A percentile compares a stretch with the other conserved stretches of the same genome.
Conservation (phyloP, 1,140 invertebrate species). For the Temnothorax nylanderi region DNA sequence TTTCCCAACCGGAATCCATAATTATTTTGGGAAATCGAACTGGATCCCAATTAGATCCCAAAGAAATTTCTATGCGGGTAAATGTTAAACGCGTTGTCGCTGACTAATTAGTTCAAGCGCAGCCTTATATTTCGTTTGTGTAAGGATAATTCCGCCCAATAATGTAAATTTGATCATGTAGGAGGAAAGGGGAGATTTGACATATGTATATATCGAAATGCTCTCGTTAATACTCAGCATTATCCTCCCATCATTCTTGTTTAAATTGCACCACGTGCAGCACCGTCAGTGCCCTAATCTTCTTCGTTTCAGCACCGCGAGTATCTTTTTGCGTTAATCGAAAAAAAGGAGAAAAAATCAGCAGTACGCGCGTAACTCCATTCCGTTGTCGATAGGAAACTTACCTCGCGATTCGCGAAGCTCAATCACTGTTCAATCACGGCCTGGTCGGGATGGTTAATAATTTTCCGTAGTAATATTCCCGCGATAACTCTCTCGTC, state of each 20-base stretch:
- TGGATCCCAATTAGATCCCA: too few relatives aligned
- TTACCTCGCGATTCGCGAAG: conserved; percentile 55
- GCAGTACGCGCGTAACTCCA: conserved; percentile 7
- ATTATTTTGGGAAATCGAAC: too few relatives aligned
- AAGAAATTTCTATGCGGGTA: too few relatives aligned
- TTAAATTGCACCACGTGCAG: conserved; percentile 36
- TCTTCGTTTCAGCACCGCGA: conserved; percentile 17
- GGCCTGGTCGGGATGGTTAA: conserved; percentile 61
- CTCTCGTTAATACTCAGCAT: not conserved
- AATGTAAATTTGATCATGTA: not conserved
- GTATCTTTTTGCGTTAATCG: conserved; percentile 40
- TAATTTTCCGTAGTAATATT: conserved; percentile 72
- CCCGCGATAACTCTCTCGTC: conserved; percentile 64
- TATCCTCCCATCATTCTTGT: conserved; percentile 14
- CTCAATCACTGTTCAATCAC: conserved; percentile 58
- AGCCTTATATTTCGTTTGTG: not conserved
- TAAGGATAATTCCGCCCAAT: not conserved
- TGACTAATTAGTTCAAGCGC: not conserved
- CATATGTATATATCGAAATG: not conserved
- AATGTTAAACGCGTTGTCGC: too few relatives aligned
- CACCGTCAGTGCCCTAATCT: conserved; percentile 47
- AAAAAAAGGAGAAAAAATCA: not conserved
- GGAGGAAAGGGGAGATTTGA: not conserved
- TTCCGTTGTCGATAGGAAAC: conserved; percentile 50
- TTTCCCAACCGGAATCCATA: too few relatives aligned